Base-by-base conservation (phyloP, 2,797 vertebrate genomes). In the Danionella dracula region DNA sequence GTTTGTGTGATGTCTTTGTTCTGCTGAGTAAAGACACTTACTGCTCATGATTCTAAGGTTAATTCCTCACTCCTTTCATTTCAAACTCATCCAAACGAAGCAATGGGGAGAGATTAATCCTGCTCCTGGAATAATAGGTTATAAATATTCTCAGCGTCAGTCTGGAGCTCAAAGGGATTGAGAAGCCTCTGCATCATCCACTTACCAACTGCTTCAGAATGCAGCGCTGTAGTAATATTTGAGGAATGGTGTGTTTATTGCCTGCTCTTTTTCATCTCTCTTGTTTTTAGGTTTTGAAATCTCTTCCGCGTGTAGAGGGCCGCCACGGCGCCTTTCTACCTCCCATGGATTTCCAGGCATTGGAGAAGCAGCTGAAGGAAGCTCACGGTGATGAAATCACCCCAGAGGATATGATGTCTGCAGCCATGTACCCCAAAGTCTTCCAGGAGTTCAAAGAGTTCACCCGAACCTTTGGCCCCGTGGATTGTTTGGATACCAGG, bases 371-470 rank as follows among this genome's bases (percentile, higher is more conserved):
- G 10, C 82, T 95, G 37, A 73, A 15, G 0, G 78, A 83, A 0
- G 44, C 86, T 2, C 88, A 95, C 0, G 81, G 84, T 1, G 91
- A 94, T 0, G 92, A 95, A 0, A 89, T 95, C 75, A 92, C 90
- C 35, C 84, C 92, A 0, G 94, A 97, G 74, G 94, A 97, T 0
- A 87, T 97, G 70, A 91, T 97, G 77, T 97, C 95, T 0, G 92
- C 94, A 0, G 93, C 95, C 51, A 95, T 96, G 89, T 97, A 96
- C 75, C 94, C 94, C 0, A 92, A 94, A 7, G 95, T 97, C 9
- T 97, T 92, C 79, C 86, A 92, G 31, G 92, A 93, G 60, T 96
- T 89, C 77, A 92, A 93, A 65, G 89, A 93, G 0, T 97, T 97
- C 64, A 90, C 88, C 0, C 53, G 80, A 55, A 88, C 82, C 77